Conservation (phyloP, 1,140 invertebrate species). For the Leptoteleia sp. region DNA sequence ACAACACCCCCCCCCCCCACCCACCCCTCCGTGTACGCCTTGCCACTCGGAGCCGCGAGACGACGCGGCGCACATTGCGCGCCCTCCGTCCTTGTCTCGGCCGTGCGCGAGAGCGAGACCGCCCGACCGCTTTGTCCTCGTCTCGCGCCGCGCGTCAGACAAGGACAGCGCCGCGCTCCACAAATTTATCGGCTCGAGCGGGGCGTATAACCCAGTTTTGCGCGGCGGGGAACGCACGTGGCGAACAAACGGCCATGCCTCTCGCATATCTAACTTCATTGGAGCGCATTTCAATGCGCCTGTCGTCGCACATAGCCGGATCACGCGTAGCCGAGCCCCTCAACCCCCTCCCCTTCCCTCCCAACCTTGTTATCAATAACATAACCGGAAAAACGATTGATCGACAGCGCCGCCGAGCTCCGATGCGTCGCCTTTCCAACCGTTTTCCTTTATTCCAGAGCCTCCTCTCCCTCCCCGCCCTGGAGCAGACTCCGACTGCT, state of each 20-base stretch:
- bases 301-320: conserved; percentile 39
- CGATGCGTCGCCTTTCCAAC: background rate
- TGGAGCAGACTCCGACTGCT: background rate
- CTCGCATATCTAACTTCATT: conserved; percentile 21
- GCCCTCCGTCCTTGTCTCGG: conserved; percentile 6
- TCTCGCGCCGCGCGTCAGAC: background rate
- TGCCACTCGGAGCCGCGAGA: background rate
- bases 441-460: conserved; percentile 3
- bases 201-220: conserved; percentile 66
- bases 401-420: conserved; percentile 27
- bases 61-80: conserved; percentile 4
- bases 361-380: conserved; percentile 52
- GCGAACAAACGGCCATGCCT: conserved; percentile 40
- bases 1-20: no score
- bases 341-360: no score
- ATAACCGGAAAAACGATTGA: conserved; percentile 61
- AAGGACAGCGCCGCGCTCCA: conserved; percentile 13
- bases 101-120: background rate
- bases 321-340: conserved; percentile 14
- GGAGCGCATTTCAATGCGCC: conserved; percentile 50
- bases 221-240: conserved; percentile 48
- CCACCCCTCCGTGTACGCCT: no score
- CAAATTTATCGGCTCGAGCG: conserved; percentile 41
- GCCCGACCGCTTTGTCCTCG: background rate
- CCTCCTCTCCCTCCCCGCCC: background rate